These are phyloP conservation scores for Aricia agestis DNA, from an alignment of 1,140 invertebrate genomes.

Conservation along the genomic window DNA sequence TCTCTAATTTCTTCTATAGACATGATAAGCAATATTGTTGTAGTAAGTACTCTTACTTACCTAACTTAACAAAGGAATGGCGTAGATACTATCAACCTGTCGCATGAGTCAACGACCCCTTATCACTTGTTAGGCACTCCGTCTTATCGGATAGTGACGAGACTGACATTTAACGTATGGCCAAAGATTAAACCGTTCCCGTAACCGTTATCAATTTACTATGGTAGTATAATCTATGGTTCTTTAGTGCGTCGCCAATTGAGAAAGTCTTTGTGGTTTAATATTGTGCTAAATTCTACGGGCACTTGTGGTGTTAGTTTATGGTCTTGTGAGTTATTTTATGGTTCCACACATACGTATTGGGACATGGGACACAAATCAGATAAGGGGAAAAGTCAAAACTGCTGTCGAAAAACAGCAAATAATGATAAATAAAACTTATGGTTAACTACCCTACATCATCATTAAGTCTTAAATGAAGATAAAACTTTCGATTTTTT, in stretches of 20 bases:
- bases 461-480: neutral
- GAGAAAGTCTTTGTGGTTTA: neutral
- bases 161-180: constrained; percentile 28
- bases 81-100: constrained; percentile 11
- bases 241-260: neutral
- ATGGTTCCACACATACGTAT: neutral
- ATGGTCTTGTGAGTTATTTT: neutral
- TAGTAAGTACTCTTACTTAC: no score
- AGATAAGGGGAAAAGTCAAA: neutral
- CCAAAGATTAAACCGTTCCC: constrained; percentile 19
- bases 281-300: neutral
- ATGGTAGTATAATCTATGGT: neutral
- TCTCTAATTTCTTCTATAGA: no score
- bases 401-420: neutral
- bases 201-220: neutral
- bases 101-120: constrained; percentile 32
- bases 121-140: constrained; percentile 36
- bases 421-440: no score
- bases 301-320: neutral
- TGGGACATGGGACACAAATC: neutral
- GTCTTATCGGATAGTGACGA: constrained; percentile 33
- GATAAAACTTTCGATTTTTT: neutral
- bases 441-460: no score
- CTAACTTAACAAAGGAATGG: no score
- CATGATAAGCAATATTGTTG: no score